Conservation (phyloP, 2,113 vertebrate genomes). For the Zapus hudsonius region DNA sequence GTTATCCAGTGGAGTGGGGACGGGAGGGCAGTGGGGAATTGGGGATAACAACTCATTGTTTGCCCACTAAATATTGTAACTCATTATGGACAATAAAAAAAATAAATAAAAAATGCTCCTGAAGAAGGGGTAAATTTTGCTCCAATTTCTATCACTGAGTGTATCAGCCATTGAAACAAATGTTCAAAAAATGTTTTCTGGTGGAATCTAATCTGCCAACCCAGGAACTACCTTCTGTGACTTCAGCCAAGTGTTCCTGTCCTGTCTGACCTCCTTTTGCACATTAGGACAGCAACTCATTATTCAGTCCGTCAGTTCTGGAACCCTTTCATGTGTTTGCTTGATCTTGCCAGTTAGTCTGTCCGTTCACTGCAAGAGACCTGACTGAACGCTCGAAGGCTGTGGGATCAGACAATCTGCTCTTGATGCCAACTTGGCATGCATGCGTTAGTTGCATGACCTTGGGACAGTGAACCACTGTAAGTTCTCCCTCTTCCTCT, state of each 20-base stretch:
- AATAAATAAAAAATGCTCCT: not conserved
- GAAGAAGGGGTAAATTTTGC: not conserved
- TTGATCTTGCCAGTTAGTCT: not conserved
- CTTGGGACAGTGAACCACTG: constrained; percentile 16
- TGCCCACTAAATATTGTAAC: too few species aligned
- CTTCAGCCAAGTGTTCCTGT: not conserved
- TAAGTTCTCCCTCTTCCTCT: constrained; percentile 2
- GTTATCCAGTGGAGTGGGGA: too few species aligned
- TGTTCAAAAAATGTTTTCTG: constrained; percentile 37
- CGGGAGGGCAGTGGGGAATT: too few species aligned
- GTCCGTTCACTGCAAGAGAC: not conserved
- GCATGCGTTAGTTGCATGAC: not conserved
- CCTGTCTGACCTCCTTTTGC: not conserved
- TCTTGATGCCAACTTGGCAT: not conserved
- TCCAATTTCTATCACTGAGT: not conserved
- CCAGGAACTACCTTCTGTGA: constrained; percentile 17
- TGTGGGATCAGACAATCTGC: not conserved
- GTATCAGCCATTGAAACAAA: constrained; percentile 14
- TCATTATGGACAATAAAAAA: too few species aligned
- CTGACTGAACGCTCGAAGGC: not conserved
- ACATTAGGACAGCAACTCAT: not conserved
- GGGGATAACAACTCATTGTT: too few species aligned
- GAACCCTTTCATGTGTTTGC: not conserved
- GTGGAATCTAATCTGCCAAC: not conserved
- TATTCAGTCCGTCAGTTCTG: not conserved